These are phyloP conservation scores for Scatophagus argus DNA, from an alignment of 2,113 vertebrate species.

Conservation along the genomic window DNA sequence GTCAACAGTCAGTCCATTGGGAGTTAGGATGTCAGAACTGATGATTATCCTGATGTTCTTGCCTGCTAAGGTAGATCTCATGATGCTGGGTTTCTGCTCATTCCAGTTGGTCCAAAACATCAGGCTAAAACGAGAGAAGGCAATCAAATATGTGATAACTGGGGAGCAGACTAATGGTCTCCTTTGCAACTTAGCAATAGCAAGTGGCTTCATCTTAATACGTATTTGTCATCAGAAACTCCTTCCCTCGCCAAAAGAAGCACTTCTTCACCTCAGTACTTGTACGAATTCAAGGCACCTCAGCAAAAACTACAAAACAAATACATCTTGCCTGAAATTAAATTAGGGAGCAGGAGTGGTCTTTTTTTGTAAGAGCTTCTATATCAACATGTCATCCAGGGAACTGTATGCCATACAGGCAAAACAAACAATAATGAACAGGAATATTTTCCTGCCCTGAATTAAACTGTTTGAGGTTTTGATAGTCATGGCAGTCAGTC, in stretches of 20 bases:
- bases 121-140: conserved; percentile 82
- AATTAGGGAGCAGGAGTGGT: conserved; percentile 15
- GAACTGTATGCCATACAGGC: not conserved
- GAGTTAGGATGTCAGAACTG: conserved; percentile 93
- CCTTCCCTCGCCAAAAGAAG: not conserved
- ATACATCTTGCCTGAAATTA: conserved; percentile 24
- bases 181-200: too few species aligned
- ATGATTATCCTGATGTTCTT: conserved; percentile 93
- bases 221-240: conserved; percentile 8
- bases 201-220: not conserved
- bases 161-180: not conserved
- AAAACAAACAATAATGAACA: conserved; percentile 39
- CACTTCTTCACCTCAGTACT: not conserved
- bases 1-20: conserved; percentile 96
- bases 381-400: conserved; percentile 28
- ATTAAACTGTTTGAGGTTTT: conserved; percentile 27
- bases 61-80: conserved; percentile 93
- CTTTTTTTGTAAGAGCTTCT: conserved; percentile 19
- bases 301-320: conserved; percentile 32
- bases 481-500: conserved; percentile 20
- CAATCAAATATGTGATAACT: not conserved
- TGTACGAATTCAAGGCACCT: not conserved
- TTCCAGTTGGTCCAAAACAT: conserved; percentile 99
- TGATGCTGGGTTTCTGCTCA: conserved; percentile 97
- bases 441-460: conserved; percentile 9